Base-by-base conservation (phyloP, 2,797 vertebrate genomes). In the Alauda arvensis region DNA sequence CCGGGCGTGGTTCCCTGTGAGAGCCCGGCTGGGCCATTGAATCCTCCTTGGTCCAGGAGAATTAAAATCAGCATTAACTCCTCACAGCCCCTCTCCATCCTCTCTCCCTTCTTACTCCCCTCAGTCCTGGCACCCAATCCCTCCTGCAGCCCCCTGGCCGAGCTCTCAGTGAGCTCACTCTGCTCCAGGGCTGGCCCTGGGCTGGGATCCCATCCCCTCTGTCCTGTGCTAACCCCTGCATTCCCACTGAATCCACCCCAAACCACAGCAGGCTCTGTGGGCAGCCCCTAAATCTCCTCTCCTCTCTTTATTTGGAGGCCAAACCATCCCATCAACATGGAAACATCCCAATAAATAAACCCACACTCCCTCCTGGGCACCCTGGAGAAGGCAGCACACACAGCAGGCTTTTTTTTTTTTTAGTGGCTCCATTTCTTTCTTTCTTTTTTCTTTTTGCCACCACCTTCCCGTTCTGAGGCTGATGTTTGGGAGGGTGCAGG, bases 11-110 rank as follows among this genome's bases (percentile, higher is more conserved):
- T 6, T 49, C 29, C 37, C 77, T 66, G 19, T 9, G 23, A 67
- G 69, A 74, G 33, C 45, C 19, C 48, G 68, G 48, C 3, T 39
- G 8, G 15, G 6, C 12, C 24, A 18, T 17, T 51, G 40, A 14
- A 63, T 25, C 12, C 43, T 12, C 26, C 21, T 63, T 34, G 21
- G 43, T 9, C 43, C 20, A 2, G 0, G 15, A 21, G 1, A 2
- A 25, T 10, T 8, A 60, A 72, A 63, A 29, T 15, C 45, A 63
- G 23, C 21, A 1, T 15, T 0, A 0, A 18, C 5, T 52, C 37
- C 37, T 37, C 12, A 42, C 33, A 28, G 14, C 10, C 9, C 12
- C 14, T 28, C 13, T 25, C 25, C 15, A 12, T 55, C 63, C 25
- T 39, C 48, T 19, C 15, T 19, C 15, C 26, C 5, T 59, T 37